Conservation (phyloP, 64 coral and sea anemone genomes). For the Montipora capricornis region DNA sequence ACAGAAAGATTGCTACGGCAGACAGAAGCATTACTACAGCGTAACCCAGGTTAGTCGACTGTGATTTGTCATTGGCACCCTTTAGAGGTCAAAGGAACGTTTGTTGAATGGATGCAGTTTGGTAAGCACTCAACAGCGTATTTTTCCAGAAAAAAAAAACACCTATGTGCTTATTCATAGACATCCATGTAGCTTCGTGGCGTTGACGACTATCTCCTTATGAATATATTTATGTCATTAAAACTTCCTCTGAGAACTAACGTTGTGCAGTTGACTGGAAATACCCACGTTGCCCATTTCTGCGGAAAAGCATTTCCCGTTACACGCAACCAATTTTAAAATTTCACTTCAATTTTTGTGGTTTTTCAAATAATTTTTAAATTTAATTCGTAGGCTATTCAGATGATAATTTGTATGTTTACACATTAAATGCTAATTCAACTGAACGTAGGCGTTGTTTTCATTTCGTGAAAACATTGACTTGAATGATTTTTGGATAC, state of each 20-base stretch:
- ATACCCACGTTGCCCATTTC: slow-evolving; percentile 3
- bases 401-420: background rate
- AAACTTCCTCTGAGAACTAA: slow-evolving; percentile 27
- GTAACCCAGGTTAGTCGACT: slow-evolving; percentile 76
- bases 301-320: background rate
- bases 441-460: background rate
- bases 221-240: slow-evolving; percentile 49
- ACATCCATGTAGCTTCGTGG: background rate
- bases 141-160: background rate
- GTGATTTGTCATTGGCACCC: background rate
- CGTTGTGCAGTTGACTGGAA: background rate
- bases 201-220: background rate
- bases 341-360: background rate
- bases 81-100: background rate
- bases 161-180: background rate
- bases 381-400: background rate
- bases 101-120: background rate
- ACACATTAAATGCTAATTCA: background rate
- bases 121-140: background rate
- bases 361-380: background rate
- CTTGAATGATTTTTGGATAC: background rate
- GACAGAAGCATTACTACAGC: slow-evolving; percentile 84
- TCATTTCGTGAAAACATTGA: background rate
- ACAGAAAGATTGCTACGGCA: slow-evolving; percentile 80
- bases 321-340: background rate